Conservation (phyloP, 2,888 invertebrate species). For the Carterocephalus palaemon region DNA sequence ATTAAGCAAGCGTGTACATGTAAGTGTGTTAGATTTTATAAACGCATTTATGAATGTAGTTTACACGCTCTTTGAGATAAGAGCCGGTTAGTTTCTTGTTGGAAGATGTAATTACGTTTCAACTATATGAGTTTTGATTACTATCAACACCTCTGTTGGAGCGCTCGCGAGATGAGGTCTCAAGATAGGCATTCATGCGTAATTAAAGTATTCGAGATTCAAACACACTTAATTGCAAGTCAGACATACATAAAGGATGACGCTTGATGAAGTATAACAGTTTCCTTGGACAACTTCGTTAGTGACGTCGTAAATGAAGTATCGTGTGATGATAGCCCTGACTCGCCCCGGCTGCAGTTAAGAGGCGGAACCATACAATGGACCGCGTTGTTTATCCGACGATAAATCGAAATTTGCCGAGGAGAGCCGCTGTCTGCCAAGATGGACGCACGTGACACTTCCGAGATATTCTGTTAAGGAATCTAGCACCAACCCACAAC, state of each 20-base stretch:
- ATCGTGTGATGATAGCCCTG: conserved; percentile 63
- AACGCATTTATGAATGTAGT: conserved; percentile 3
- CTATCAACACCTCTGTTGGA: conserved; percentile 16
- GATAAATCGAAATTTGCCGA: conserved; percentile 68
- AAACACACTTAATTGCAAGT: conserved; percentile 10
- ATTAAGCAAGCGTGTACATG: too few relatives aligned
- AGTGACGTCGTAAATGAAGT: conserved; percentile 43
- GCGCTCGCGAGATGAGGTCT: conserved; percentile 12
- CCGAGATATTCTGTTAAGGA: conserved; percentile 49
- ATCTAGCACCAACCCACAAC: conserved; percentile 38
- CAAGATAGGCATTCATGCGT: conserved; percentile 12
- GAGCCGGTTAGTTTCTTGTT: background rate
- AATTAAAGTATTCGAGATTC: conserved; percentile 16
- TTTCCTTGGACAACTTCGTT: conserved; percentile 55
- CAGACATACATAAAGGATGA: conserved; percentile 15
- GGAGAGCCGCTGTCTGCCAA: conserved; percentile 53
- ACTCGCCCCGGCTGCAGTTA: conserved; percentile 39
- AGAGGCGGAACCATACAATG: conserved; percentile 64
- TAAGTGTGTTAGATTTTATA: background rate
- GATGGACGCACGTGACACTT: conserved; percentile 60
- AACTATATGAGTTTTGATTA: conserved; percentile 11
- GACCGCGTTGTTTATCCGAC: conserved; percentile 53
- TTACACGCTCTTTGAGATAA: conserved; percentile 1
- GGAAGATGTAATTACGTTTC: conserved; percentile 13
- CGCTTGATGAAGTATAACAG: conserved; percentile 42